Evolutionary conservation across 2,113 vertebrate species (phyloP).

Genomic region (Psittacula cyanocephala): DNA sequence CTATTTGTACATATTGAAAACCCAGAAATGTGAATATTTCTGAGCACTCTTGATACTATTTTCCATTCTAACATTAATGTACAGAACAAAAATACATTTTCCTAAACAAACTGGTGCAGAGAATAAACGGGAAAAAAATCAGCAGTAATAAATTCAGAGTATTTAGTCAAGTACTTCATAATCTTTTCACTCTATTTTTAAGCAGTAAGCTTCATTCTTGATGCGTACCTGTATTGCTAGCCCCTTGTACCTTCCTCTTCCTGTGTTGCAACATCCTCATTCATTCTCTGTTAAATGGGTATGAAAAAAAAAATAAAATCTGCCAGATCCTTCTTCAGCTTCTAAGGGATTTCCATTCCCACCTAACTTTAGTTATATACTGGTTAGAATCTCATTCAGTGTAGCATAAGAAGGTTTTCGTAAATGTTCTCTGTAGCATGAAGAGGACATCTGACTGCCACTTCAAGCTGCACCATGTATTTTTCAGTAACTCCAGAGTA

Average conservation of each 20-base stretch:
- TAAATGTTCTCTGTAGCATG: neutral
- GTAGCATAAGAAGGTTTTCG: neutral
- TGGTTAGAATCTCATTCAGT: neutral
- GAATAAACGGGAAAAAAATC: neutral
- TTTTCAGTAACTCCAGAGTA: neutral
- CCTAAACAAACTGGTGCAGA: neutral
- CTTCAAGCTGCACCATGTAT: neutral
- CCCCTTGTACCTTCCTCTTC: neutral
- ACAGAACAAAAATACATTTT: neutral
- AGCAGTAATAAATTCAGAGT: neutral
- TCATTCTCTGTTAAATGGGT: neutral
- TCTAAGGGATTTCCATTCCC: neutral
- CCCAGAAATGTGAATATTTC: neutral
- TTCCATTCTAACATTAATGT: neutral
- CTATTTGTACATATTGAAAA: neutral
- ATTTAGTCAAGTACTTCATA: neutral
- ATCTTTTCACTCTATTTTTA: neutral
- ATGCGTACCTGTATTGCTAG: neutral
- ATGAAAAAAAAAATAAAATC: neutral
- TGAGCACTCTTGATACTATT: neutral
- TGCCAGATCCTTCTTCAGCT: neutral
- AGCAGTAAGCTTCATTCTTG: neutral
- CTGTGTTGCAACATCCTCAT: neutral
- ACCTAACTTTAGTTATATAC: neutral
- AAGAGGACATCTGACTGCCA: neutral